Base-by-base conservation (phyloP, 2,113 vertebrate species). In the Sitta europaea region DNA sequence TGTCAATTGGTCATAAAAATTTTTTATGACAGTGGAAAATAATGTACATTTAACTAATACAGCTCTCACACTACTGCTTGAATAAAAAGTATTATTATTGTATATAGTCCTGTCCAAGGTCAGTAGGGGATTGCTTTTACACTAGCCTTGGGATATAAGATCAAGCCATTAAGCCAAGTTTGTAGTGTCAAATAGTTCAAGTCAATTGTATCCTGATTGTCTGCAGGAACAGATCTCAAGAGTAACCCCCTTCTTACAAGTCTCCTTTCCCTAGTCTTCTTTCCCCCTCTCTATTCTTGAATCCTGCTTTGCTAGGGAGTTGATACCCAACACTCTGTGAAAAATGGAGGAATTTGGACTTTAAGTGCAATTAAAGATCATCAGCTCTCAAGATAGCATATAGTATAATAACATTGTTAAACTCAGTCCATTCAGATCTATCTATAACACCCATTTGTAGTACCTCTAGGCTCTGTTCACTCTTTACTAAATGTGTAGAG, bases 91-190 rank as follows among this genome's bases (percentile, higher is more conserved):
- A 14, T 35, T 57, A 7, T 19, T 74, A 48, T 43, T 81, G 9
- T 66, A 14, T 40, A 22, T 53, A 45, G 22, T 74, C 38, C 43
- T 63, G 23, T 36, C 51, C 48, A 47, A 51, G 61, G 25, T 58
- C 42, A n/a, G 4, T 12, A 55, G 48, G 28, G 48, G 10, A 17
- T 45, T 83, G 19, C 22, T 77, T 89, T 77, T 74, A 71, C 15
- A 21, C 4, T 12, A 31, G 29, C 22, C 14, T 35, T 54, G 48
- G 35, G 66, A 86, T 42, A 45, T 42, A 38, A 82, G 18, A 28
- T 63, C 11, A 79, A 72, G n/a, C 40, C 25, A 11, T 63, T 63
- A 2, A 12, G 27, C 59, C 0, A 0, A 82, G 27, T 55, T 33
- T 79, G 33, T 55, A 42, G 58, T 55, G 45, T 29, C n/a, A 59